Base-by-base conservation (phyloP, 1,140 invertebrate genomes). In the Hetaerina americana region DNA sequence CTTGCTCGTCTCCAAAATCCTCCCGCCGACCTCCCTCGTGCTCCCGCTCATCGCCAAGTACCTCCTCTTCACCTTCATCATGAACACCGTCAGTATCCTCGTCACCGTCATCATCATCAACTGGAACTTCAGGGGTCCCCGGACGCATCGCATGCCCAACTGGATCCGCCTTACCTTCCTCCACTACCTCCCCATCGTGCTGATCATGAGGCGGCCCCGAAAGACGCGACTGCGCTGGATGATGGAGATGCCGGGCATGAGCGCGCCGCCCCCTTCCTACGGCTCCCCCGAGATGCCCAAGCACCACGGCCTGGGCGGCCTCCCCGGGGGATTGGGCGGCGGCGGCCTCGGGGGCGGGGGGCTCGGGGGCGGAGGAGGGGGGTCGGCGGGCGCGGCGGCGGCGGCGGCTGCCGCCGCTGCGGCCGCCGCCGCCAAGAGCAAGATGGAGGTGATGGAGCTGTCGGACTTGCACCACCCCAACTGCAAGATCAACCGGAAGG, bases 21-120 rank as follows among this genome's bases (percentile, higher is more conserved):
- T 99, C 73, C 98, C 98, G 70, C 98, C 96, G 10, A 99, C 96
- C 0, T 97, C 95, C 25, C 86, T 97, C 18, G 96, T 97, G 76
- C 84, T 98, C 76, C 96, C 96, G 72, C 84, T 99, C 73, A 98
- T 99, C 75, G 95, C 96, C 79, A 99, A 98, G 84, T 99, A 99
- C 84, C 87, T 99, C 68, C 86, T 99, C 2, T 98, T 99, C 82
- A 99, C 97, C 27, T 99, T 99, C 83, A 97, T 99, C 72, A 98
- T 99, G 94, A 99, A 99, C 82, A 98, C 98, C 26, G 93, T 99
- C 75, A 97, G 96, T 85, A 99, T 99, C 83, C 84, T 99, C 72
- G 93, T 98, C 5, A 99, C 98, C 0, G 97, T 99, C 26, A 91
- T 99, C 78, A 98, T 99, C 77, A 99, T 99, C 78, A 99, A 99